phyloP scores from a whole-genome alignment of 30 jellyfish, hydroid and myxozoan species.

The Clytia hemisphaerica region DNA sequence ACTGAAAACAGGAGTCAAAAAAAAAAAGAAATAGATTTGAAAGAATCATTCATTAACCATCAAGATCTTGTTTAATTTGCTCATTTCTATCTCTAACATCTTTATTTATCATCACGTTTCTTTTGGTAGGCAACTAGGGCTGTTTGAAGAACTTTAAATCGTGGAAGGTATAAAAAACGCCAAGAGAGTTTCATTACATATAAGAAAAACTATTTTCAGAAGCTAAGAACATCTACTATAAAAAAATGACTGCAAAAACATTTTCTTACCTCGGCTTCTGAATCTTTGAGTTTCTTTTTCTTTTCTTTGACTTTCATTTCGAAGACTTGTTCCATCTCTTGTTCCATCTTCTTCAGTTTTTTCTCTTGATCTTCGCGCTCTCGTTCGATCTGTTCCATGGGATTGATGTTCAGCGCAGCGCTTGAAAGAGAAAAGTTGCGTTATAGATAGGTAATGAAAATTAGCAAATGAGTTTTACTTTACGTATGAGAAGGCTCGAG shows the following conservation, averaged over 20 bases:
- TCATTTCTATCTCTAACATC: no score
- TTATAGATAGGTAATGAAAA: no score
- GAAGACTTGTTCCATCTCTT: slow-evolving; percentile 97
- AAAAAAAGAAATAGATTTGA: not conserved
- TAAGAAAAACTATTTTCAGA: not conserved
- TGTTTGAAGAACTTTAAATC: not conserved
- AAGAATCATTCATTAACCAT: no score
- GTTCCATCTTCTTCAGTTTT: slow-evolving; percentile 93
- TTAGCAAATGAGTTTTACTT: no score
- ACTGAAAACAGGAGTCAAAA: slow-evolving; percentile 30
- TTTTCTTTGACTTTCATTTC: slow-evolving; percentile 98
- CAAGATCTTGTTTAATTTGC: no score
- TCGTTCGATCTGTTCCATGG: slow-evolving; percentile 93
- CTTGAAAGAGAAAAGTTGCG: slow-evolving; percentile 27
- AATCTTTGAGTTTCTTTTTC: slow-evolving; percentile 87
- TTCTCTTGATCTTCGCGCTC: slow-evolving; percentile 96
- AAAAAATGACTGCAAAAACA: not conserved
- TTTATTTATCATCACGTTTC: not conserved
- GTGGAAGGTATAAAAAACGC: not conserved
- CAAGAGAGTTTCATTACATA: not conserved
- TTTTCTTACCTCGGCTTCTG: slow-evolving; percentile 92
- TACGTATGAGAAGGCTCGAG: no score
- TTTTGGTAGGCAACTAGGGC: not conserved
- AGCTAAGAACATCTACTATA: not conserved
- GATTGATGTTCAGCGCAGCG: slow-evolving; percentile 90